A percentile compares a stretch with the other conserved stretches of the same genome.
Evolutionary conservation across 2,888 invertebrate genomes (phyloP).

Genomic region (Orthonevra nobilis): DNA sequence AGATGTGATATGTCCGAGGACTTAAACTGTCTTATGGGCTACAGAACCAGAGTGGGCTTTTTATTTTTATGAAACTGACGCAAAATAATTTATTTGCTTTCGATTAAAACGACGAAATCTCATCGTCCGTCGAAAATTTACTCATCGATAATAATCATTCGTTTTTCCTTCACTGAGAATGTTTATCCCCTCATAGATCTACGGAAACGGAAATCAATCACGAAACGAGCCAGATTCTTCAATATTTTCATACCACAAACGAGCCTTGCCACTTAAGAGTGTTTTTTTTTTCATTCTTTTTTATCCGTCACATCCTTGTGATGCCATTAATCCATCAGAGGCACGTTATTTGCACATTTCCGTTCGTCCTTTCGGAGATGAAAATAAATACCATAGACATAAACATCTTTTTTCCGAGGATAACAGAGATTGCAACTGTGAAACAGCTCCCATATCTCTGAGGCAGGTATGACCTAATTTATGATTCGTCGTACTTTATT

Average conservation of each 20-base stretch:
- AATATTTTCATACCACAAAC: constrained; percentile 16
- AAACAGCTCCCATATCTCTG: background rate
- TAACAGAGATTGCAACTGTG: constrained; percentile 28
- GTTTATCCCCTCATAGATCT: constrained; percentile 25
- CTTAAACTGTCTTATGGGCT: too few relatives aligned
- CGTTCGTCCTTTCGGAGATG: constrained; percentile 16
- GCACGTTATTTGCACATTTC: constrained; percentile 22
- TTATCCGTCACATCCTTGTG: constrained; percentile 2
- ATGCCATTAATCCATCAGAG: constrained; percentile 46
- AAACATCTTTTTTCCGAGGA: constrained; percentile 18
- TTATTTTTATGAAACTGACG: too few relatives aligned
- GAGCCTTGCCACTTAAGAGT: constrained; percentile 5
- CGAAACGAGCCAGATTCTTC: background rate
- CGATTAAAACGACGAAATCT: too few relatives aligned
- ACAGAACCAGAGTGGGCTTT: too few relatives aligned
- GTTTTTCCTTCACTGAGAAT: too few relatives aligned
- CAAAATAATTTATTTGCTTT: too few relatives aligned
- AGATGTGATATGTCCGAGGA: too few relatives aligned
- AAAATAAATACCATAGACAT: constrained; percentile 3
- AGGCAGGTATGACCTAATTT: constrained; percentile 49
- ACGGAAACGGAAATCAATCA: constrained; percentile 34
- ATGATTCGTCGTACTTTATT: constrained; percentile 37
- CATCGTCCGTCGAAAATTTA: too few relatives aligned
- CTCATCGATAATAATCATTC: too few relatives aligned
- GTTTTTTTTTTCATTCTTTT: background rate